Base-by-base conservation (phyloP, 1,140 invertebrate species). In the Trinorchestia longiramus region DNA sequence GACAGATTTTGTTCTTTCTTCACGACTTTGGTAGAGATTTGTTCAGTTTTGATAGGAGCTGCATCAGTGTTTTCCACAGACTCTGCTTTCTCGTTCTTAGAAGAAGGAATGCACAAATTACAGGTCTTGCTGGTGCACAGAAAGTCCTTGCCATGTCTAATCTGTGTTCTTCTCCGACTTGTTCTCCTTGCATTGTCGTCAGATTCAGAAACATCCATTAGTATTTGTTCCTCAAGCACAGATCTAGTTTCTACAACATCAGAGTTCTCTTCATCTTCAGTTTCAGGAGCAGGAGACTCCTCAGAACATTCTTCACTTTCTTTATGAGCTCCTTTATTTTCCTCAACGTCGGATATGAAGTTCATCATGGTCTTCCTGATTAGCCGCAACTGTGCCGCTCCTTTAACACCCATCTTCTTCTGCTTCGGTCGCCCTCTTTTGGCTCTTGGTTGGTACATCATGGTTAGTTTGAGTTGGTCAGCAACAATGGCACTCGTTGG, bases 291-390 rank as follows among this genome's bases (percentile, higher is more conserved):
- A 28, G 41, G 95, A 6, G 95, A 53, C 36, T 95, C 95, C 77
- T 95, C 62, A 42, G 42, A 45, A 47, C 44, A 41, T 77, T 88
- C 44, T 62, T 95, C 62, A 43, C 6, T 43, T n/a, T 95, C 95
- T 77, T 95, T 77, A 43, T 40, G 43, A 88, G 45, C 42, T 77
- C n/a, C 95, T 40, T 95, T 77, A 45, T 77, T 88, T 41, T 95
- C 95, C 44, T 94, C 92, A 36, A 94, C 92, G 57, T 87, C 95
- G 28, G 96, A 87, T 23, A 96, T 94, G 44, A 94, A 96, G 42
- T 95, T 96, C 95, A 96, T 96, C 96, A 96, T 96, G 87, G 92
- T 96, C 57, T 96, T 96, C 43, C 96, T 95, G n/a, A 96, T 96
- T 4, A 96, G 95, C 47, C 96, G 95, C 28, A 96, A 92, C 94